These are phyloP conservation scores for Drosophila cracens DNA, from an alignment of 2,888 invertebrate genomes.

Conservation along the genomic window DNA sequence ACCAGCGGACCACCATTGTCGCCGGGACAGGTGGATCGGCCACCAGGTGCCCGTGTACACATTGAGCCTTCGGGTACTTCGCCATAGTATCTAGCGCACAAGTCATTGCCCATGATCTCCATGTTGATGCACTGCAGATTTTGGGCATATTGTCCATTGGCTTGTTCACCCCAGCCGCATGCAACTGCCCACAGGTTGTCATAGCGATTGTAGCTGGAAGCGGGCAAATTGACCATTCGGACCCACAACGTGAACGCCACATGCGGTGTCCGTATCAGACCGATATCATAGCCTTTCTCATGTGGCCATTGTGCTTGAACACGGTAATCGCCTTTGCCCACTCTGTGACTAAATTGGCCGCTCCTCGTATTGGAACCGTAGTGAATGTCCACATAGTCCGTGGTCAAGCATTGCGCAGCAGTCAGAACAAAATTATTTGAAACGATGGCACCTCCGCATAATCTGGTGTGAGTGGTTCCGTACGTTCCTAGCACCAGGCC, in stretches of 20 bases:
- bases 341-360: slow-evolving; percentile 36
- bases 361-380: slow-evolving; percentile 50
- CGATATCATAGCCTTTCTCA: slow-evolving; percentile 64
- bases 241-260: slow-evolving; percentile 38
- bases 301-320: slow-evolving; percentile 25
- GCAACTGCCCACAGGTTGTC: slow-evolving; percentile 75
- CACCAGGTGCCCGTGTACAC: slow-evolving; percentile 59
- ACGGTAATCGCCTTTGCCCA: slow-evolving; percentile 22
- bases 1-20: slow-evolving; percentile 82
- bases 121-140: slow-evolving; percentile 80
- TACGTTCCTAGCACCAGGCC: slow-evolving; percentile 52
- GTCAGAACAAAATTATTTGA: slow-evolving; percentile 40
- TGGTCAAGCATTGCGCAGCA: slow-evolving; percentile 52
- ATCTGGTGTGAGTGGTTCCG: not conserved
- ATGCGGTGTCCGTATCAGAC: slow-evolving; percentile 62
- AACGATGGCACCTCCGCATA: slow-evolving; percentile 56
- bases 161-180: slow-evolving; percentile 85
- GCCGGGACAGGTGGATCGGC: slow-evolving; percentile 68
- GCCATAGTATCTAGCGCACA: slow-evolving; percentile 67
- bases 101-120: slow-evolving; percentile 75
- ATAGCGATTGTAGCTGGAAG: slow-evolving; percentile 55
- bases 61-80: slow-evolving; percentile 34
- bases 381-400: slow-evolving; percentile 55
- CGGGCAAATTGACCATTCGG: slow-evolving; percentile 50
- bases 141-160: slow-evolving; percentile 47